Evolutionary conservation across 2,888 invertebrate genomes (phyloP).

Genomic region (Dugesia japonica): DNA sequence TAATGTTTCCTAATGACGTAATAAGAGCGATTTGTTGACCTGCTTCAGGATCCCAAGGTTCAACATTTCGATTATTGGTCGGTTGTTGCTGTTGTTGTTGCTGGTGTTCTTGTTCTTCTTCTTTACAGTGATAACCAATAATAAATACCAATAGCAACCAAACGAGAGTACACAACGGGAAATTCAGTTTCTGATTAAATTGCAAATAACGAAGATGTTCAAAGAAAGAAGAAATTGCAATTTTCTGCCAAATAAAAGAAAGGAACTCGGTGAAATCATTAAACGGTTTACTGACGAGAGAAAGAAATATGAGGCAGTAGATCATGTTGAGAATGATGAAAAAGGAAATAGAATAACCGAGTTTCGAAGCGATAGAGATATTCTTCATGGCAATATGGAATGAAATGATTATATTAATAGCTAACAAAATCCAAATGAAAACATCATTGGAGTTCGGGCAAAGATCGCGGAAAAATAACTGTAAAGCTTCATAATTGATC

Average conservation of each 20-base stretch:
- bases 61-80: not conserved
- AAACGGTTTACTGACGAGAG: not conserved
- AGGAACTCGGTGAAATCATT: not conserved
- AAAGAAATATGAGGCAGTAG: not conserved
- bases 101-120: not conserved
- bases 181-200: not conserved
- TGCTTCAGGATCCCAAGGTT: conserved; percentile 1
- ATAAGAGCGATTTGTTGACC: not conserved
- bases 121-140: not conserved
- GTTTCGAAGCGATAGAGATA: not conserved
- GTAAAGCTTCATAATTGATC: conserved; percentile 48
- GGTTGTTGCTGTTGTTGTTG: not conserved
- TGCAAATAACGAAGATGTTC: not conserved
- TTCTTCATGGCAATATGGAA: not conserved
- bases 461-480: conserved; percentile 48
- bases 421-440: conserved; percentile 48
- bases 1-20: not conserved
- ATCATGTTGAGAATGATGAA: not conserved
- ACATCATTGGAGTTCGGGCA: conserved; percentile 52
- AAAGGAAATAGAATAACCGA: not conserved
- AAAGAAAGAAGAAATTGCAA: not conserved
- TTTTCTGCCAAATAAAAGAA: not conserved
- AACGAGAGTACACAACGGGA: not conserved
- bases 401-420: not conserved
- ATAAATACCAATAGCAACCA: not conserved